Base-by-base conservation (phyloP, 2,113 vertebrate species). In the Urocolius indicus region DNA sequence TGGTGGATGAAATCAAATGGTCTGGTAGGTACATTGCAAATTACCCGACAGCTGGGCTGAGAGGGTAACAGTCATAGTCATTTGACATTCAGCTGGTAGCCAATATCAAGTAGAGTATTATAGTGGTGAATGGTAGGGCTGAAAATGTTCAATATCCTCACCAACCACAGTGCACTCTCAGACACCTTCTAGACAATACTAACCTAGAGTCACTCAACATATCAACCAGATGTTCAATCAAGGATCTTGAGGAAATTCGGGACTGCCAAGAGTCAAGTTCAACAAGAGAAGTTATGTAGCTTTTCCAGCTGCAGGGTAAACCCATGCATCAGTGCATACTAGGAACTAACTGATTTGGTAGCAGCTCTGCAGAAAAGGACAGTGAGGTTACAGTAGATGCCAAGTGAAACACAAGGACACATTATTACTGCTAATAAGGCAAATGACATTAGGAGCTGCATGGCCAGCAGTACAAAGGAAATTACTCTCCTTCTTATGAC, bases 1-100 rank as follows among this genome's bases (percentile, higher is more conserved):
- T 63, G 76, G 83, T 89, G 88, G 52, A 83, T 86, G 26, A 66
- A 93, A 90, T 92, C 68, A 87, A 84, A 94, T 54, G 48, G 34
- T 75, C 83, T 93, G 20, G 29, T n/a, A 41, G 21, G 11, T 32
- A 92, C 43, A 74, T 1, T 45, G 43, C 88, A 90, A 86, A 78
- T 66, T 32, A 77, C 21, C 0, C 18, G 48, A 59, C 51, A 80
- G 69, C 9, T 41, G 36, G 18, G n/a, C 54, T 91, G 32, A 51
- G 38, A 92, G 30, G 7, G 22, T 43, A 82, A 65, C 23, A 49
- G 32, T 83, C 51, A 49, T 23, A 68, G 57, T 30, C 68, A 27
- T 43, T 68, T 72, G 52, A 43, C 18, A 59, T 34, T 46, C 51
- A 72, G 0, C 2, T 38, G 21, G 51, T 26, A 89, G 38, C 43